A percentile compares a stretch with the other conserved stretches of the same genome.
Conservation (phyloP, 2,888 invertebrate genomes). For the Linyphia triangularis region DNA sequence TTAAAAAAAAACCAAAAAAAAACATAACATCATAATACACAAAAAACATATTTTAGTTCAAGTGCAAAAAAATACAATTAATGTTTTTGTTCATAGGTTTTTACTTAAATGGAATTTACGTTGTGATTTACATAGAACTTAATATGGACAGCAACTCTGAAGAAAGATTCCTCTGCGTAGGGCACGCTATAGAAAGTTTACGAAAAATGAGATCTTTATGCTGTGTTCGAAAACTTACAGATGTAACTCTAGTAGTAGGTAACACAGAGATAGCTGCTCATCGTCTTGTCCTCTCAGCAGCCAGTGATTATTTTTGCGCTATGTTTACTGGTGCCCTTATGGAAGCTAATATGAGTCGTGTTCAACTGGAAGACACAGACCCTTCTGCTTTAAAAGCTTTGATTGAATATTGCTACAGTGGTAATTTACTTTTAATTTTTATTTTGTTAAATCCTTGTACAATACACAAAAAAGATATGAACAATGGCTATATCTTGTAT, state of each 20-base stretch:
- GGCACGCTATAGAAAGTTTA: slow-evolving; percentile 87
- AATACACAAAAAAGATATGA: too few relatives aligned
- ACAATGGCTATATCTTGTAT: too few relatives aligned
- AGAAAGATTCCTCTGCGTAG: slow-evolving; percentile 44
- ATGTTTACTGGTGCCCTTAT: slow-evolving; percentile 95
- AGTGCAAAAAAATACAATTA: too few relatives aligned
- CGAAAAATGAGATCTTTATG: slow-evolving; percentile 90
- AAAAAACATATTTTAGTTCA: too few relatives aligned
- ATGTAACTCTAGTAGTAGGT: slow-evolving; percentile 91
- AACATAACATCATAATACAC: too few relatives aligned
- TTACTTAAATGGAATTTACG: neutral
- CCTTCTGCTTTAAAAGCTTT: slow-evolving; percentile 91
- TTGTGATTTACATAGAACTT: neutral
- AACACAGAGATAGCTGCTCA: slow-evolving; percentile 87
- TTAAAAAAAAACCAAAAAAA: too few relatives aligned
- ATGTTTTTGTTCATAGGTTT: neutral
- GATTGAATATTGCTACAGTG: slow-evolving; percentile 94
- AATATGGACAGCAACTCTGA: neutral
- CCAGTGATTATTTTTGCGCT: slow-evolving; percentile 95
- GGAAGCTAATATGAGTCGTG: slow-evolving; percentile 90
- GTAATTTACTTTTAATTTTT: slow-evolving; percentile 80
- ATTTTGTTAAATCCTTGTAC: too few relatives aligned
- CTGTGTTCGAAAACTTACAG: slow-evolving; percentile 90
- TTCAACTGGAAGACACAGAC: slow-evolving; percentile 90
- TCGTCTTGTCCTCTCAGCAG: slow-evolving; percentile 92